Evolutionary conservation across 1,140 invertebrate species (phyloP).

Genomic region (Conus betulinus): DNA sequence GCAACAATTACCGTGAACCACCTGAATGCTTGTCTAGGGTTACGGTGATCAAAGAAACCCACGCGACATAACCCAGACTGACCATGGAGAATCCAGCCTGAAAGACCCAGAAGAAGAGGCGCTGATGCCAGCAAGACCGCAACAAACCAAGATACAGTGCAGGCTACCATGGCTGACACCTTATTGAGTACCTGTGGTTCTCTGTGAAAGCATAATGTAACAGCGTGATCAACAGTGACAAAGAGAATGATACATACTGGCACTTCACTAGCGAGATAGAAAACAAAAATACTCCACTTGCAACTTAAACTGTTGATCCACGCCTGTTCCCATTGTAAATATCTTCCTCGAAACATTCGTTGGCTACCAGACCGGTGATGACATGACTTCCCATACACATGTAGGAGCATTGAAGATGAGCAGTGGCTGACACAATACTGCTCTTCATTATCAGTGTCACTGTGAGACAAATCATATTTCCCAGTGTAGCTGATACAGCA

Average conservation of each 20-base stretch:
- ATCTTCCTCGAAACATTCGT: slow-evolving; percentile 52
- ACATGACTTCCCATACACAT: slow-evolving; percentile 34
- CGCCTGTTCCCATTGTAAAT: slow-evolving; percentile 5
- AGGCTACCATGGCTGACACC: background rate
- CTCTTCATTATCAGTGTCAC: background rate
- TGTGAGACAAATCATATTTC: slow-evolving; percentile 42
- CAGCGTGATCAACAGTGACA: slow-evolving; percentile 50
- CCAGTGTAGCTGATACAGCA: slow-evolving; percentile 42
- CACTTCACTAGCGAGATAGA: slow-evolving; percentile 31
- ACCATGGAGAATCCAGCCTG: slow-evolving; percentile 50
- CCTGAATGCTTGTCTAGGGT: background rate
- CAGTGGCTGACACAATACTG: slow-evolving; percentile 46
- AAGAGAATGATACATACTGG: slow-evolving; percentile 27
- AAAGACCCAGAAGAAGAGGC: slow-evolving; percentile 20
- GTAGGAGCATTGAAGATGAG: slow-evolving; percentile 41
- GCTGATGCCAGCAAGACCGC: background rate
- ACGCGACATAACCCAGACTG: too few relatives aligned
- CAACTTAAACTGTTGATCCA: slow-evolving; percentile 27
- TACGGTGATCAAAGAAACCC: too few relatives aligned
- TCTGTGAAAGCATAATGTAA: background rate
- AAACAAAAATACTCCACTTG: slow-evolving; percentile 28
- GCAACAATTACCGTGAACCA: background rate
- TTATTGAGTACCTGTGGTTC: background rate
- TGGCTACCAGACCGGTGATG: slow-evolving; percentile 17
- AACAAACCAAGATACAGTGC: slow-evolving; percentile 19